Evolutionary conservation across 2,797 vertebrate species (phyloP).

Genomic region (Todus mexicanus): DNA sequence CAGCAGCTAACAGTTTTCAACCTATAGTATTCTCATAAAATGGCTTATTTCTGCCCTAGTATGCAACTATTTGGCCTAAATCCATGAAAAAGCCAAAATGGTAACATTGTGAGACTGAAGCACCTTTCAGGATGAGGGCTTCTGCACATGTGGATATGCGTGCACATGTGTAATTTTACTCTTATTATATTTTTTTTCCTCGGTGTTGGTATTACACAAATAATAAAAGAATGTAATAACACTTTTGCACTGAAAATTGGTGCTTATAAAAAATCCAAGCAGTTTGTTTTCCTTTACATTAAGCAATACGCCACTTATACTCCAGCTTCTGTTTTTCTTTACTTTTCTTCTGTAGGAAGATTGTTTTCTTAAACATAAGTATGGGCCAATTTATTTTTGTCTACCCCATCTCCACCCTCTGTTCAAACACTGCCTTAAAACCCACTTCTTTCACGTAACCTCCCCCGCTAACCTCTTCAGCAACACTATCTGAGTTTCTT

Average conservation of each 20-base stretch:
- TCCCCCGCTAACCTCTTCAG: slow-evolving; percentile 30
- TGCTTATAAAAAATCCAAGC: slow-evolving; percentile 33
- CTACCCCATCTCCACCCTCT: slow-evolving; percentile 46
- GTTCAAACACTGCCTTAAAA: slow-evolving; percentile 45
- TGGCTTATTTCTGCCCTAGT: not conserved
- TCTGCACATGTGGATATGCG: not conserved
- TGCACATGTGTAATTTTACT: not conserved
- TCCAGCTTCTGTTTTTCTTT: slow-evolving; percentile 8
- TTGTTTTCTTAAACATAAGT: slow-evolving; percentile 48
- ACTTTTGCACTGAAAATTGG: slow-evolving; percentile 26
- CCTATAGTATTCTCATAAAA: not conserved
- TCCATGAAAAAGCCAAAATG: not conserved
- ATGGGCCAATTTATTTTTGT: slow-evolving; percentile 40
- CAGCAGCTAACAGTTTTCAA: not conserved
- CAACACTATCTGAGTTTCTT: not conserved
- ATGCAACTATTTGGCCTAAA: not conserved
- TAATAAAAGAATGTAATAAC: slow-evolving; percentile 9
- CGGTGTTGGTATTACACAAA: not conserved
- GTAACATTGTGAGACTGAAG: not conserved
- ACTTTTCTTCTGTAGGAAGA: slow-evolving; percentile 25
- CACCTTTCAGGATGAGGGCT: not conserved
- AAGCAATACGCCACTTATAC: not conserved
- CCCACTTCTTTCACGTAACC: not conserved
- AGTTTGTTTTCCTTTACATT: slow-evolving; percentile 52
- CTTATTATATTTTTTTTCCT: not conserved